A percentile compares a stretch with the other conserved stretches of the same genome.
Conservation (phyloP, 2,888 invertebrate genomes). For the Melipona beecheii region DNA sequence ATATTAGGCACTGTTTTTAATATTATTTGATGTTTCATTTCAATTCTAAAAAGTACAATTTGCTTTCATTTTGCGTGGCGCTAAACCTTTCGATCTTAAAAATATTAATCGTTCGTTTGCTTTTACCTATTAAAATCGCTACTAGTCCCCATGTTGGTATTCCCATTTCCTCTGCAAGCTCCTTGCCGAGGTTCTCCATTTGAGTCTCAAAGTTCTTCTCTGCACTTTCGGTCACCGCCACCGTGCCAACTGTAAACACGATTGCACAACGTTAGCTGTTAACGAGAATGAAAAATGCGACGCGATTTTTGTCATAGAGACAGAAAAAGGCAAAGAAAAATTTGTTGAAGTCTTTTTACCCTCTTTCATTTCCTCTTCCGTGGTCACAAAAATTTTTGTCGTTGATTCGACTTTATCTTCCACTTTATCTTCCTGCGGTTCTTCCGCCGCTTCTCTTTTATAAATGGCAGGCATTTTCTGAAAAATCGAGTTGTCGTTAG, state of each 20-base stretch:
- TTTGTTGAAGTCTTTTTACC: slow-evolving; percentile 42
- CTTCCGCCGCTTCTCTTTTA: slow-evolving; percentile 65
- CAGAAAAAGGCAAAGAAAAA: background rate
- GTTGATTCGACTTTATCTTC: slow-evolving; percentile 52
- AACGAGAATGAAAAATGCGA: background rate
- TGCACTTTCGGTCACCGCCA: slow-evolving; percentile 59
- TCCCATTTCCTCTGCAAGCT: slow-evolving; percentile 89
- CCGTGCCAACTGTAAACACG: slow-evolving; percentile 44
- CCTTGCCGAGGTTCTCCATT: slow-evolving; percentile 86
- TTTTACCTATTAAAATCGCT: slow-evolving; percentile 91
- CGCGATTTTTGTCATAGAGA: background rate
- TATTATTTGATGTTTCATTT: background rate
- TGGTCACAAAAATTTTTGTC: slow-evolving; percentile 53
- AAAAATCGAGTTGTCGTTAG: background rate
- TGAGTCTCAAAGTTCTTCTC: slow-evolving; percentile 78
- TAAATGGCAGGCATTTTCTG: slow-evolving; percentile 78
- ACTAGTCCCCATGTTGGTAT: slow-evolving; percentile 94
- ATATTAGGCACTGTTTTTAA: no score
- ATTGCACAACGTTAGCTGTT: background rate
- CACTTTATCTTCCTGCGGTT: background rate
- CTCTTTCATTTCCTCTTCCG: slow-evolving; percentile 66
- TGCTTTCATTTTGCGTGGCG: background rate
- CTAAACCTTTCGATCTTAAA: background rate
- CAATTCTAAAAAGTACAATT: background rate
- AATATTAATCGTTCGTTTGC: background rate